Base-by-base conservation (phyloP, 1,140 invertebrate genomes). In the Drosophila subpulchrella region DNA sequence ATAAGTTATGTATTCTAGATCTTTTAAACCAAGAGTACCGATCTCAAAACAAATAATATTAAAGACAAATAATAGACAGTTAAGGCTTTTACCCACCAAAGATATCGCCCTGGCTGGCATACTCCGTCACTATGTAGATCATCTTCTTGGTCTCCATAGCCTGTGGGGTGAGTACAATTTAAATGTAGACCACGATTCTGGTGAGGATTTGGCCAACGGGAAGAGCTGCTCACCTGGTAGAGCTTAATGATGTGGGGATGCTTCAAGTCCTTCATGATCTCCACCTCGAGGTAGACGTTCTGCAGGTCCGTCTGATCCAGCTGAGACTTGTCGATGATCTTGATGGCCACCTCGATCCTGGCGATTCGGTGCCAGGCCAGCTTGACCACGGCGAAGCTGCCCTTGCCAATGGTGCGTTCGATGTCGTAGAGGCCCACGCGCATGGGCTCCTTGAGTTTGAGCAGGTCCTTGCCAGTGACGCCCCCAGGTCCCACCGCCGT, bases 331-430 rank as follows among this genome's bases (percentile, higher is more conserved):
- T 98, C 97, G 91, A 99, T 98, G 93, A 99, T 99, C 95, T 99
- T 99, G 92, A 99, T 98, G 90, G 98, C 98, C 93, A 99, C 98
- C 97, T 99, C 98, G 90, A 97, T 98, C 95, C 99, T 98, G 70
- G 98, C 99, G 93, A 99, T 97, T 92, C 97, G 95, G 94, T 99
- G 98, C 93, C 97, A 96, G 82, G 98, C 98, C 93, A 99, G 95
- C 94, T 99, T 99, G 75, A 99, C 98, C 90, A 99, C 97, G 65
- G 98, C 98, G 94, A 99, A 99, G 94, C 99, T 99, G 66, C 98
- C 98, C 94, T 99, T 99, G 83, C 98, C 97, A 90, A 99, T 99
- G 66, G 98, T 99, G 91, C 96, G 95, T 92, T 98, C 97, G 89
- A 99, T 96, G 93, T 99, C 97, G 93, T 99, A 99, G 94, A 98